These are phyloP conservation scores for Mesorhabditis sp. DNA, from an alignment of 2,888 invertebrate species.

Conservation along the genomic window DNA sequence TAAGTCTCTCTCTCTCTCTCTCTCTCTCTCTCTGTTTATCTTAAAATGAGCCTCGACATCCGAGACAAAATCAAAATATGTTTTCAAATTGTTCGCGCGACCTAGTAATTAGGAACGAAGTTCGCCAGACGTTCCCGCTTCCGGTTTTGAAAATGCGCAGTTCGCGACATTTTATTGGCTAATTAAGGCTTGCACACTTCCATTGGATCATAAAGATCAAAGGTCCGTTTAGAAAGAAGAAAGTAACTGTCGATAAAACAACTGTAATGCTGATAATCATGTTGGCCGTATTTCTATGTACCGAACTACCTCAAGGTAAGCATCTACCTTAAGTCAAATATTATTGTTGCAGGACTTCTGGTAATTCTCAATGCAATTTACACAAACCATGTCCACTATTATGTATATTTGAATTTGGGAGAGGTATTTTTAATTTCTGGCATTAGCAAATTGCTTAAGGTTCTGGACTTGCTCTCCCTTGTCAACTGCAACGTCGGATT, in stretches of 20 bases:
- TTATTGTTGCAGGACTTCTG: conserved; percentile 24
- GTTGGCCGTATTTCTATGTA: conserved; percentile 42
- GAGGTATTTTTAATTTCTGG: conserved; percentile 17
- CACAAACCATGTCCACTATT: conserved; percentile 43
- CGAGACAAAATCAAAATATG: no score
- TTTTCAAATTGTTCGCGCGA: no score
- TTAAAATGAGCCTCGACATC: no score
- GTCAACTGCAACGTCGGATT: conserved; percentile 45
- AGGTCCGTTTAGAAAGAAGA: conserved; percentile 10
- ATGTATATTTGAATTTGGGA: conserved; percentile 43
- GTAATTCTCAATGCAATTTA: conserved; percentile 45
- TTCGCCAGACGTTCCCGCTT: no score
- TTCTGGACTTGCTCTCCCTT: conserved; percentile 42
- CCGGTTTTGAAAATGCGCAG: no score
- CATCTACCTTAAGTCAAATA: not conserved
- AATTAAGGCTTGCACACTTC: no score
- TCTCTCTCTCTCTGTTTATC: no score
- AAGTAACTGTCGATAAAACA: conserved; percentile 35
- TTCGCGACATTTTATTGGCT: no score
- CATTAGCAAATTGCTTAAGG: conserved; percentile 7
- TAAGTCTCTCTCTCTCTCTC: no score
- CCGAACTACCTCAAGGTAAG: conserved; percentile 43
- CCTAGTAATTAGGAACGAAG: no score
- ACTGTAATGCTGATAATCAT: conserved; percentile 46
- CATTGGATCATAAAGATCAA: not conserved